Percentiles rank a stretch among this genome's conserved stretches.
These are phyloP conservation scores for Dendroctonus valens DNA, from an alignment of 1,140 invertebrate species.

Conservation along the genomic window DNA sequence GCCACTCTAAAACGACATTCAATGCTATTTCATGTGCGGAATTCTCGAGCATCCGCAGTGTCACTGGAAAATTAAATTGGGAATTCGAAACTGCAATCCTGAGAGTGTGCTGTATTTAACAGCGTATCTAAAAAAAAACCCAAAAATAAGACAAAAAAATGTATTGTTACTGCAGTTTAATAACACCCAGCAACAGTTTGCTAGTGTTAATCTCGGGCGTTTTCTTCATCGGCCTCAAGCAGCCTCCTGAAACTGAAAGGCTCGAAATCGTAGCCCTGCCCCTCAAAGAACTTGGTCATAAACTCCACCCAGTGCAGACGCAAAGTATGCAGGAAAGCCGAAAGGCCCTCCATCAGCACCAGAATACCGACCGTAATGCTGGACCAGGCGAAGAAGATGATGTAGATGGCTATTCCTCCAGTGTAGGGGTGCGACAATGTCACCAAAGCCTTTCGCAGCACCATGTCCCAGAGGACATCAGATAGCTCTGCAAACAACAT, in stretches of 20 bases:
- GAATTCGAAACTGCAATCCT: too few relatives aligned
- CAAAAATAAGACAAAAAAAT: too few relatives aligned
- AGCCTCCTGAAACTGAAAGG: slow-evolving; percentile 92
- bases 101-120: too few relatives aligned
- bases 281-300: slow-evolving; percentile 84
- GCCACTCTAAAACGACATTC: too few relatives aligned
- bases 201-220: slow-evolving; percentile 2
- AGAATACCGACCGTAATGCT: slow-evolving; percentile 87
- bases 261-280: slow-evolving; percentile 83
- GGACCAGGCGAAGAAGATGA: slow-evolving; percentile 80
- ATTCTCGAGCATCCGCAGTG: too few relatives aligned
- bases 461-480: slow-evolving; percentile 90
- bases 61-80: too few relatives aligned
- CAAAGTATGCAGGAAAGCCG: slow-evolving; percentile 95
- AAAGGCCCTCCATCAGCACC: slow-evolving; percentile 97
- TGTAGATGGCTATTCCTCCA: slow-evolving; percentile 66
- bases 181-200: too few relatives aligned
- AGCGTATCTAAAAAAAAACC: too few relatives aligned
- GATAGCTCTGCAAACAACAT: slow-evolving; percentile 81
- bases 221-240: slow-evolving; percentile 60
- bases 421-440: slow-evolving; percentile 59
- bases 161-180: too few relatives aligned
- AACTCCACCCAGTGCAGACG: slow-evolving; percentile 84
- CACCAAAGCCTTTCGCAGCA: slow-evolving; percentile 64
- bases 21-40: too few relatives aligned